Evolutionary conservation across 1,140 invertebrate genomes (phyloP), one percentile per base, ranked within the genome.

Genomic region (Piezodorus guildinii): DNA sequence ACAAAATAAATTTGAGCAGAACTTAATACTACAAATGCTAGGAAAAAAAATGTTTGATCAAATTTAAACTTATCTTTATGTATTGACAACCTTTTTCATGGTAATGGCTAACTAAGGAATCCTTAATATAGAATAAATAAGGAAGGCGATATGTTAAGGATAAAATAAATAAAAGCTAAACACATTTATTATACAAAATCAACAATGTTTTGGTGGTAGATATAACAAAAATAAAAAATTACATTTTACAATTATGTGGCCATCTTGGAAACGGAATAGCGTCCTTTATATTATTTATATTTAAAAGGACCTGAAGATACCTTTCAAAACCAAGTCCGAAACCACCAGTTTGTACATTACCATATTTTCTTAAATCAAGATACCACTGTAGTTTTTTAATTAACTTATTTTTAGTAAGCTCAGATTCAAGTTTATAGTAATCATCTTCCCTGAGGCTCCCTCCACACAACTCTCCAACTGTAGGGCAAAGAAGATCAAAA

Each of bases 281-380:
- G 73, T 98, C 95, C 77, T 90, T 92, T 66, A 98, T 96, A 74
- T 94, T 97, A 27, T 76, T 72, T 46, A 93, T 82, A 46, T 83
- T 83, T 54, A 93, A 81, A 4, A 96, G 59, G 51, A 85, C 80
- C 77, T 95, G 91, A 59, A 98, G 73, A 69, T 88, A 85, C 73
- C 96, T 81, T 74, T 99, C 96, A 72, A 98, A 89, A 12, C 96
- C 96, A 71, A 98, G 79, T 58, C 96, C 96, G 80, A 93, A 98
- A 0, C 96, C 96, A 19, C 86, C 93, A 44, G 92, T 94, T 0
- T 91, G 84, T 56, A 90, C 83, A 68, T 87, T 85, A 4, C 95
- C 96, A 78, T 83, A 94, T 77, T 86, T 87, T 68, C 96, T 76
- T 51, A 98, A 72, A 62, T 98, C 90, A 61, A 95, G 79, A 77